Conservation (phyloP, 2,113 vertebrate genomes). For the Euleptes europaea region DNA sequence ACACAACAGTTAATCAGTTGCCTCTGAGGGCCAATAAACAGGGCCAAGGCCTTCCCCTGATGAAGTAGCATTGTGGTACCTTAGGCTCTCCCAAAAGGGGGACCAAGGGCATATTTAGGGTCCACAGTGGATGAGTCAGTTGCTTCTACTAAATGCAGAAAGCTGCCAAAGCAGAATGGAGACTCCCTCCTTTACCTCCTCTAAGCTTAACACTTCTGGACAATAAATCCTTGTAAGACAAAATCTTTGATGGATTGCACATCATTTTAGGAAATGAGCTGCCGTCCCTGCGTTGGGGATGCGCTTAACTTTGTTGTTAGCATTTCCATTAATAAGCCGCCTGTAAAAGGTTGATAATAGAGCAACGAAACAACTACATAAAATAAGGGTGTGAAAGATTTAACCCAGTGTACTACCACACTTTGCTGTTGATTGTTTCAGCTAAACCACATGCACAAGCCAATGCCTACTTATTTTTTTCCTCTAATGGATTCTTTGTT, state of each 20-base stretch:
- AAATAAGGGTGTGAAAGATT: not conserved
- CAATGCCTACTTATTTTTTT: conserved; percentile 39
- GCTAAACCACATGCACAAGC: not conserved
- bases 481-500: conserved; percentile 60
- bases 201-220: not conserved
- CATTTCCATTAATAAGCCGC: not conserved
- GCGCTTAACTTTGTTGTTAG: not conserved
- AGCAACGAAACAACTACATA: not conserved
- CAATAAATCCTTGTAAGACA: not conserved
- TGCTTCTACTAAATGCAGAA: not conserved
- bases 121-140: not conserved
- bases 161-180: not conserved
- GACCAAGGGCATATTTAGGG: not conserved
- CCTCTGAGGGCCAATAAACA: too few species aligned
- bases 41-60: too few species aligned
- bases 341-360: not conserved
- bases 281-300: not conserved
- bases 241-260: not conserved
- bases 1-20: too few species aligned
- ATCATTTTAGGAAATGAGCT: not conserved
- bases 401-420: too few species aligned
- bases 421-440: not conserved
- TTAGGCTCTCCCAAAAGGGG: not conserved
- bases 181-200: not conserved
- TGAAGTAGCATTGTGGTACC: too few species aligned